Evolutionary conservation across 2,113 vertebrate genomes (phyloP), one percentile per base, ranked within the genome.

Genomic region (Podiceps cristatus): DNA sequence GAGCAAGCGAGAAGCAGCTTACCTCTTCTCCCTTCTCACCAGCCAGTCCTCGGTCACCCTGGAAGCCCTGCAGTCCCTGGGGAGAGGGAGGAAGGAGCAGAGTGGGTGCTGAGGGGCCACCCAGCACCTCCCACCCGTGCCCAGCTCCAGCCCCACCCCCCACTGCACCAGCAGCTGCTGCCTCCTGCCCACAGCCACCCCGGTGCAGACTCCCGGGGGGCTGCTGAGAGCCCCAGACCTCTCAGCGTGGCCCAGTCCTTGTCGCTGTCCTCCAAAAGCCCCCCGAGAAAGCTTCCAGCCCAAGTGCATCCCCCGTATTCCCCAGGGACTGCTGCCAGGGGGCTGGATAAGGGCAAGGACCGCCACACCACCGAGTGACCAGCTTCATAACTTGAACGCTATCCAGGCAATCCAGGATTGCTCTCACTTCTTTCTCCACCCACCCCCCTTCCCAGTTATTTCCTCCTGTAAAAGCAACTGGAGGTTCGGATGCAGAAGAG

Each of bases 21-120:
- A 99, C 99, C 98, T 99, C 98, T 22, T 99, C 99, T 74, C 99
- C 99, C 82, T 98, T 98, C 83, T 99, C 99, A 1, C 99, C 99
- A 88, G 97, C 75, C 58, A 97, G 90, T 17, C 99, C 99, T 22
- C 95, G 97, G 74, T 99, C 99, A 10, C 99, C 99, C 84, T 98
- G 98, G 97, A 99, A 99, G 42, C 99, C 99, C 96, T 98, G 98
- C 8, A 80, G 97, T 12, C 99, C 99, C 99, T 99, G 90, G 1
- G 4, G 60, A 86, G 91, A 72, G 23, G 53, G 33, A 77, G 33
- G 44, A 66, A 75, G 56, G 60, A 78, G 74, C 67, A 87, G 69
- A 72, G 40, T 3, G 3, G 42, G 71, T 1, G 8, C n/a, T 81
- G 77, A 81, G 71, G 56, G 11, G 60, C 29, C 83, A 35, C 53